These are phyloP conservation scores for Chloroceryle amazona DNA, from an alignment of 2,797 vertebrate species.

Conservation along the genomic window DNA sequence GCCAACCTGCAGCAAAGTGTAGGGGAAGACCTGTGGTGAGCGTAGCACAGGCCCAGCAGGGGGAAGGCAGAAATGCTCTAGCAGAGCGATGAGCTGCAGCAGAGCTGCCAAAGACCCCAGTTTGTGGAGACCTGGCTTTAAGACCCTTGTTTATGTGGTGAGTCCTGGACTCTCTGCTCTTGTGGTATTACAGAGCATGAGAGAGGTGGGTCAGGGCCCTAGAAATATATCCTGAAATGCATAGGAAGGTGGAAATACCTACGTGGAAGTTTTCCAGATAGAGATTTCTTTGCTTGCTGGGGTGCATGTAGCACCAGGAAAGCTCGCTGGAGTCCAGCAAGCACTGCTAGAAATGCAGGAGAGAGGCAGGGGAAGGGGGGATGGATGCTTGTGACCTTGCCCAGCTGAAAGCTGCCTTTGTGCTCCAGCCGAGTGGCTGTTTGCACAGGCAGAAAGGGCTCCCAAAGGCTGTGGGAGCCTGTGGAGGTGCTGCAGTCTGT, in stretches of 20 bases:
- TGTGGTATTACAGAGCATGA: neutral
- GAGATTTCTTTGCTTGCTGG: neutral
- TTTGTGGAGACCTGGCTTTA: neutral
- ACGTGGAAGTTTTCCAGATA: neutral
- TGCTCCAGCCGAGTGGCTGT: neutral
- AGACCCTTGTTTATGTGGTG: neutral
- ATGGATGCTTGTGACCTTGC: neutral
- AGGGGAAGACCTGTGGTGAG: neutral
- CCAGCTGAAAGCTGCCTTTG: neutral
- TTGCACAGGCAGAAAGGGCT: neutral
- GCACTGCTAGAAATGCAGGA: neutral
- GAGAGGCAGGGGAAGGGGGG: neutral
- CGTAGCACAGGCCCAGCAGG: neutral
- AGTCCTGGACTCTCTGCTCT: neutral
- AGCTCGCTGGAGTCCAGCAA: neutral
- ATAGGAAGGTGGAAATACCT: neutral
- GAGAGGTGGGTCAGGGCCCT: neutral
- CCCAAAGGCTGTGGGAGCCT: neutral
- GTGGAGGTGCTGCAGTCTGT: neutral
- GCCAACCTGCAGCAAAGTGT: neutral
- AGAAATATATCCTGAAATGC: neutral
- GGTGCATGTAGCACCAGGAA: accelerated
- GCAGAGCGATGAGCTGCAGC: neutral
- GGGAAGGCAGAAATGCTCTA: neutral
- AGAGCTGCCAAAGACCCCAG: neutral